These are phyloP conservation scores for Threskiornis aethiopicus DNA, from an alignment of 2,797 vertebrate genomes.

Conservation along the genomic window DNA sequence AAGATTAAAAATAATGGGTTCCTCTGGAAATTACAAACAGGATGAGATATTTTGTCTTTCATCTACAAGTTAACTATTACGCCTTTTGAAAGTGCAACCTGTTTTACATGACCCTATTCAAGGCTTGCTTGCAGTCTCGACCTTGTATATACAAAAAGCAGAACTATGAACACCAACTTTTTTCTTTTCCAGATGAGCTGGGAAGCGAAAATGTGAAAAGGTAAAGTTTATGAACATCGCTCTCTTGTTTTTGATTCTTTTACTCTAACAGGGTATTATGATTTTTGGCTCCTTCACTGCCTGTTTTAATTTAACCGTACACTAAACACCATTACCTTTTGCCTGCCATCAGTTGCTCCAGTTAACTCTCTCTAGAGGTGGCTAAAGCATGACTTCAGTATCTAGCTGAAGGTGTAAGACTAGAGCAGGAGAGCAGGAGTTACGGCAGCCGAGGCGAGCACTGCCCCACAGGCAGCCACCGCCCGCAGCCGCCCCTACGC, in stretches of 20 bases:
- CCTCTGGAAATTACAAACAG: not conserved
- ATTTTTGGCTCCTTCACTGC: not conserved
- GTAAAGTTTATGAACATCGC: slow-evolving; percentile 49
- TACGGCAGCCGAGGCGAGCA: rapidly evolving
- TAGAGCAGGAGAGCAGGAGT: not conserved
- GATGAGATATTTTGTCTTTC: not conserved
- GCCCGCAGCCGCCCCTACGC: rapidly evolving
- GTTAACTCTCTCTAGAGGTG: not conserved
- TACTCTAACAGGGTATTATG: not conserved
- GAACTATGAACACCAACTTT: slow-evolving; percentile 1
- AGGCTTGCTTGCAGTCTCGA: not conserved
- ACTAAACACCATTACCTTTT: not conserved
- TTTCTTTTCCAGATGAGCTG: slow-evolving; percentile 74
- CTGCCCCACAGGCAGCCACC: not conserved
- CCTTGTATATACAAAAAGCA: not conserved
- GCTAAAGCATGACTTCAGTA: not conserved
- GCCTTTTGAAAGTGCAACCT: not conserved
- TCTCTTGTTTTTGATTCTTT: not conserved
- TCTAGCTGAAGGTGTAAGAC: not conserved
- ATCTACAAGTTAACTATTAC: not conserved
- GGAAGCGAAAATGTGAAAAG: slow-evolving; percentile 77
- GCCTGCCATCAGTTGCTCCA: not conserved
- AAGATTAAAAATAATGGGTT: not conserved
- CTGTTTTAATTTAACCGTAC: not conserved
- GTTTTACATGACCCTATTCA: not conserved